Evolutionary conservation across 1,140 invertebrate genomes (phyloP).

Genomic region (Drosophila lowei): DNA sequence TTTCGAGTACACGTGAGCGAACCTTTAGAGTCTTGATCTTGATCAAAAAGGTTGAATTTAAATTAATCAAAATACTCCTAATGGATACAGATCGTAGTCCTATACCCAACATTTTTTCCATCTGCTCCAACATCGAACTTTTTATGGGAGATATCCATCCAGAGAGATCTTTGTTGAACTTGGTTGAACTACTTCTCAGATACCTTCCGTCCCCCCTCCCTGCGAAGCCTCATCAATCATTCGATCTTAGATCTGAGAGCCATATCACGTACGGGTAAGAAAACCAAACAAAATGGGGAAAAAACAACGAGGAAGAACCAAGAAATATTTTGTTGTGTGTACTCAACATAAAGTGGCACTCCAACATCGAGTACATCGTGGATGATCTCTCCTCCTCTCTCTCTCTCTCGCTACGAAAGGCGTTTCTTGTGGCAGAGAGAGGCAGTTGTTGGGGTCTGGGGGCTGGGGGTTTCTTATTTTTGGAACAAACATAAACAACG

Average conservation of each 20-base stretch:
- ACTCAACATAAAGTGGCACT: constrained; percentile 56
- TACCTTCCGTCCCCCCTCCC: neutral
- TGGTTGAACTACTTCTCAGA: constrained; percentile 16
- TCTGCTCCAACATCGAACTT: too few species aligned
- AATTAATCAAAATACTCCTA: neutral
- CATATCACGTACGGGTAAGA: constrained; percentile 45
- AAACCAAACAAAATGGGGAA: constrained; percentile 1
- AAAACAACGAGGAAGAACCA: constrained; percentile 21
- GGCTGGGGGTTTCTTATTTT: constrained; percentile 64
- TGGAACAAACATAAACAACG: constrained; percentile 75
- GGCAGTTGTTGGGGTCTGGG: constrained; percentile 10
- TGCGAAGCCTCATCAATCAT: constrained; percentile 48
- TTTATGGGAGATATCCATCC: too few species aligned
- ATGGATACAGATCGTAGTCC: too few species aligned
- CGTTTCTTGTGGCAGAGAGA: constrained; percentile 4
- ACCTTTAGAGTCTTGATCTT: constrained; percentile 19
- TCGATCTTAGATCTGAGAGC: constrained; percentile 25
- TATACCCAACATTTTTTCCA: too few species aligned
- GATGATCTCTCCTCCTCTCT: constrained; percentile 2
- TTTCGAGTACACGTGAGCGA: constrained; percentile 23
- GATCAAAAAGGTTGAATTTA: constrained; percentile 5
- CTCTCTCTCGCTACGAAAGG: constrained; percentile 2
- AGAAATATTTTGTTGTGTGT: constrained; percentile 54
- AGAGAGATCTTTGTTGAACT: too few species aligned
- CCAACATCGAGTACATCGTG: constrained; percentile 39